These are phyloP conservation scores for Albula goreensis DNA, from an alignment of 2,113 vertebrate species.

Conservation along the genomic window DNA sequence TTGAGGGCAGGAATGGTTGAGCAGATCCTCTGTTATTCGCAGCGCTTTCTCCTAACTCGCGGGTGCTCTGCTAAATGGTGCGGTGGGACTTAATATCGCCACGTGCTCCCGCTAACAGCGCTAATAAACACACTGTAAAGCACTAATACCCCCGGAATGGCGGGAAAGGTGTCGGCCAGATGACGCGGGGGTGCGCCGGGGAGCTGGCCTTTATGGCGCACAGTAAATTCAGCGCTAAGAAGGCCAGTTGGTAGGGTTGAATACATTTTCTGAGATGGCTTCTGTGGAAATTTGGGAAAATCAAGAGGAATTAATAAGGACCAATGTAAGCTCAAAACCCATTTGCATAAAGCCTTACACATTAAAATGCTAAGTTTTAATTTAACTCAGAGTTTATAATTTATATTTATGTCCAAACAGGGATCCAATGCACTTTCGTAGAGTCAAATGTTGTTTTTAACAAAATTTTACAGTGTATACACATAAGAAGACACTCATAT, in stretches of 20 bases:
- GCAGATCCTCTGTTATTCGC: neutral
- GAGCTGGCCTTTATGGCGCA: neutral
- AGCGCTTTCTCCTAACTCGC: slow-evolving; percentile 8
- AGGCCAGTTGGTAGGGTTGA: neutral
- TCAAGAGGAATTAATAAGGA: neutral
- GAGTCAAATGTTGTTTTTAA: too few species aligned
- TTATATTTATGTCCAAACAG: too few species aligned
- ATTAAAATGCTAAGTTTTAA: too few species aligned
- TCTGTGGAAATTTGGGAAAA: neutral
- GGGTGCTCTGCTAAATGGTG: slow-evolving; percentile 22
- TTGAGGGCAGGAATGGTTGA: neutral
- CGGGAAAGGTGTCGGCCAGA: neutral
- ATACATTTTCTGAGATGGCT: neutral
- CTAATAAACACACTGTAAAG: slow-evolving; percentile 19
- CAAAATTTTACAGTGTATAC: too few species aligned
- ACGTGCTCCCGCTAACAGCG: slow-evolving; percentile 18
- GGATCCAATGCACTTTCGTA: too few species aligned
- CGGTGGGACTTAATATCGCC: slow-evolving; percentile 15
- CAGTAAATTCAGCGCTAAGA: neutral
- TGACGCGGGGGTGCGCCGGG: neutral
- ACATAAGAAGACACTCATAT: too few species aligned
- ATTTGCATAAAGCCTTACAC: too few species aligned
- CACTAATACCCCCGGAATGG: slow-evolving; percentile 2
- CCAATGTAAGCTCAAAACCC: neutral
- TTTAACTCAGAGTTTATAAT: too few species aligned